Evolutionary conservation across 2,888 invertebrate species (phyloP).

Genomic region (Tenthredo scrophulariae): DNA sequence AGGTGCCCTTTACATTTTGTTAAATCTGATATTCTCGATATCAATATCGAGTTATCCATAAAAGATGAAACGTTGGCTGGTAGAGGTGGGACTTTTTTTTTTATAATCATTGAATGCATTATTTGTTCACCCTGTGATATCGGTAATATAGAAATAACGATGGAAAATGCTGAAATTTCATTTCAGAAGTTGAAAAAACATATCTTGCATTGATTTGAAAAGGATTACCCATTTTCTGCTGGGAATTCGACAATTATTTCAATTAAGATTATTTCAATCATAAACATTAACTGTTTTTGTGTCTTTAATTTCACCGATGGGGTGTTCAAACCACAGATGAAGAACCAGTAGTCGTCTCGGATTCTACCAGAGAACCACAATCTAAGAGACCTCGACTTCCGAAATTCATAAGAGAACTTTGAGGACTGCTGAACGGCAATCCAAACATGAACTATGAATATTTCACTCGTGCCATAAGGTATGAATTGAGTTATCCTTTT

Average conservation of each 20-base stretch:
- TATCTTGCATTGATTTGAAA: too few relatives aligned
- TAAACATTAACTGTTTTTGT: not conserved
- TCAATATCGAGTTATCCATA: not conserved
- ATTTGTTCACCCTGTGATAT: too few relatives aligned
- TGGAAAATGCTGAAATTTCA: not conserved
- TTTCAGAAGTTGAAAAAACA: too few relatives aligned
- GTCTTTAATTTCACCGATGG: not conserved
- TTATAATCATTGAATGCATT: too few relatives aligned
- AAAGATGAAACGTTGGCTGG: too few relatives aligned
- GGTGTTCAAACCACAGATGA: not conserved
- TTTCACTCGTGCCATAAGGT: constrained; percentile 90
- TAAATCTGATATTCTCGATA: not conserved
- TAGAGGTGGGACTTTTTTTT: too few relatives aligned
- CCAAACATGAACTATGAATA: constrained; percentile 95
- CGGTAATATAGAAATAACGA: too few relatives aligned
- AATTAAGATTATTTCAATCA: not conserved
- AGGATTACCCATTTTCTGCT: too few relatives aligned
- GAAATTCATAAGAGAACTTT: constrained; percentile 92
- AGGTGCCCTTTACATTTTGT: not conserved
- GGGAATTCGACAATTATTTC: not conserved
- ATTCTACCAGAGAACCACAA: constrained; percentile 63
- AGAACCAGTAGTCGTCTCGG: not conserved
- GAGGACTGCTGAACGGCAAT: constrained; percentile 87
- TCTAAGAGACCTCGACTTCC: constrained; percentile 79
- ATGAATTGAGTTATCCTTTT: not conserved